These are phyloP conservation scores for Hassar affinis DNA, from an alignment of 2,113 vertebrate species.

Conservation along the genomic window DNA sequence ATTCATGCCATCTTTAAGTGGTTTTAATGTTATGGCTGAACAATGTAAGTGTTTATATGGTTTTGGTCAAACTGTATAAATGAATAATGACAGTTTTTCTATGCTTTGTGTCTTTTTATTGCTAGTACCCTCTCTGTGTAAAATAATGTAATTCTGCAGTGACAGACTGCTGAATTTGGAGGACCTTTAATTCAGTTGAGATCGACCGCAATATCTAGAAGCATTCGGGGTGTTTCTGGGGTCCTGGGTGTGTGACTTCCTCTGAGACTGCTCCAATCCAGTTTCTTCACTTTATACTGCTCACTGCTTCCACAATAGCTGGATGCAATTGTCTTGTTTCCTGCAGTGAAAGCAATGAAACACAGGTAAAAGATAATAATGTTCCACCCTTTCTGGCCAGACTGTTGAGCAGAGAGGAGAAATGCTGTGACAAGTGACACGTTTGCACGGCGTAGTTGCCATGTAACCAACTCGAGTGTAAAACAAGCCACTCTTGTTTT, in stretches of 20 bases:
- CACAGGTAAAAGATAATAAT: conserved; percentile 19
- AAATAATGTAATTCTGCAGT: not conserved
- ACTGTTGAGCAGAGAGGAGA: conserved; percentile 4
- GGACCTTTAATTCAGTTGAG: conserved; percentile 4
- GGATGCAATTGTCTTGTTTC: conserved; percentile 9
- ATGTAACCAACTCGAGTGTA: conserved; percentile 33
- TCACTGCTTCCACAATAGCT: not conserved
- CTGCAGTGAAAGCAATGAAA: not conserved
- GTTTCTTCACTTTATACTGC: conserved; percentile 1
- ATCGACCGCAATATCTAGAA: conserved; percentile 11
- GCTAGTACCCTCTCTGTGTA: not conserved
- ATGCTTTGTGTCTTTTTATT: conserved; percentile 8
- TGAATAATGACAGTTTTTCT: not conserved
- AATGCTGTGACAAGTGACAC: conserved; percentile 38
- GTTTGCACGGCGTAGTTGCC: conserved; percentile 19
- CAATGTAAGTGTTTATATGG: not conserved
- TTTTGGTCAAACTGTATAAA: not conserved
- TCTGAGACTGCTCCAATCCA: conserved; percentile 11
- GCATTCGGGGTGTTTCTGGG: not conserved
- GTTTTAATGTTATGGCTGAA: too few species aligned
- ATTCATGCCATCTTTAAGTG: too few species aligned
- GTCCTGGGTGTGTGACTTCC: conserved; percentile 35
- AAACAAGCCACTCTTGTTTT: conserved; percentile 27
- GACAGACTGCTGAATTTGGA: not conserved
- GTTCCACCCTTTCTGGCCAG: conserved; percentile 6